Evolutionary conservation across 2,113 vertebrate genomes (phyloP), one percentile per base, ranked within the genome.

Genomic region (Cnemophilus loriae): DNA sequence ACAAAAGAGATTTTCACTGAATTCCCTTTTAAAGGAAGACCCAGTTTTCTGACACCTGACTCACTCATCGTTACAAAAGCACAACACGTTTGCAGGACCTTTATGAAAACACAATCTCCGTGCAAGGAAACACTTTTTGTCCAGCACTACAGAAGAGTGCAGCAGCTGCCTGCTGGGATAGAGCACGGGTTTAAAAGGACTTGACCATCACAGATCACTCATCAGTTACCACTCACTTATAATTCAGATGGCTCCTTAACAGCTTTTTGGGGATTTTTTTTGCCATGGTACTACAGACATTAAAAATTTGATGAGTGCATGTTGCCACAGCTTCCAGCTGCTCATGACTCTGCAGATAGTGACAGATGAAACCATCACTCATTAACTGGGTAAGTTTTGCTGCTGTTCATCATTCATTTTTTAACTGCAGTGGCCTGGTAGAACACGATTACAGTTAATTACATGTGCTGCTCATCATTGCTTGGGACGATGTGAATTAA

Each of bases 211-310:
- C 16, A 50, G 11, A 50, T 24, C 35, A 32, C 24, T 42, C 9
- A 85, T 4, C 16, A 49, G 11, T 57, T 42, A 42, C 20, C 37
- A 18, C 2, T 64, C 61, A 69, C 19, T 53, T 57, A 12, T 10
- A 53, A 80, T 67, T 57, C 55, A 61, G 69, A 35, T 10, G 3
- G 33, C 22, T 53, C 6, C 17, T 23, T 18, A 37, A 35, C 10
- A 57, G 8, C 2, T 21, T 47, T 59, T 37, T 2, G 1, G 16
- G 7, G 3, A 2, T 39, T 65, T 69, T 26, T 80, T 24, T 26
- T 41, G n/a, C 42, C 10, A 4, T 0, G 1, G 5, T 32, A 16
- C 17, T 53, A 16, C 2, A 63, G 39, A 33, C 1, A 5, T 59
- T 22, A 26, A 87, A 68, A 65, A 27, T 18, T 50, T 1, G 1